Conservation (phyloP, 2,113 vertebrate genomes). For the Zeus faber region DNA sequence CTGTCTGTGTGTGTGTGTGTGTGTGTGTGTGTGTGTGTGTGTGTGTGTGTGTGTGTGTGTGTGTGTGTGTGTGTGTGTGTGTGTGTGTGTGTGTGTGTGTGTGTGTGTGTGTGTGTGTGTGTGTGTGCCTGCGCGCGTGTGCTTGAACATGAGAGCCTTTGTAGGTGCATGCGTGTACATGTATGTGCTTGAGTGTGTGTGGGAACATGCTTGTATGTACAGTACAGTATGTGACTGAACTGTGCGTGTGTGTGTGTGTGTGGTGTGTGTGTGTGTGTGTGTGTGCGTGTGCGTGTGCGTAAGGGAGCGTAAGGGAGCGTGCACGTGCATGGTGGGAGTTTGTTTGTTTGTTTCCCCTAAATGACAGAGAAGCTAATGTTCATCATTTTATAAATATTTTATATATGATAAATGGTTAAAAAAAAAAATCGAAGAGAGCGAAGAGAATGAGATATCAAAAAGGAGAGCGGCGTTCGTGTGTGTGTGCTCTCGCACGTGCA, state of each 20-base stretch:
- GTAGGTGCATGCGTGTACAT: conserved; percentile 3
- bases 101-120: conserved; percentile 18
- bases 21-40: conserved; percentile 48
- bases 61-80: conserved; percentile 9
- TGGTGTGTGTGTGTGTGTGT: conserved; percentile 9
- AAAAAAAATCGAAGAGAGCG: background rate
- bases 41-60: conserved; percentile 8
- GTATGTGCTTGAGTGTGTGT: background rate
- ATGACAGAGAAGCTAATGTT: no score
- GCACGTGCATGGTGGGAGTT: no score
- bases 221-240: conserved; percentile 6
- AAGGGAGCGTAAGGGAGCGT: no score
- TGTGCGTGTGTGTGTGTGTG: background rate
- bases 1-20: conserved; percentile 60
- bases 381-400: no score
- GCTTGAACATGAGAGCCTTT: background rate
- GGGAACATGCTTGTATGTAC: background rate
- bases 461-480: no score
- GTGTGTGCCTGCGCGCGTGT: background rate
- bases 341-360: no score
- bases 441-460: background rate
- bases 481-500: no score
- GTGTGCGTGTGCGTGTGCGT: conserved; percentile 6
- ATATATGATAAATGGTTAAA: no score
- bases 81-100: conserved; percentile 18